phyloP scores from a whole-genome alignment of 2,888 invertebrate species.

The Drosophila leonis region DNA sequence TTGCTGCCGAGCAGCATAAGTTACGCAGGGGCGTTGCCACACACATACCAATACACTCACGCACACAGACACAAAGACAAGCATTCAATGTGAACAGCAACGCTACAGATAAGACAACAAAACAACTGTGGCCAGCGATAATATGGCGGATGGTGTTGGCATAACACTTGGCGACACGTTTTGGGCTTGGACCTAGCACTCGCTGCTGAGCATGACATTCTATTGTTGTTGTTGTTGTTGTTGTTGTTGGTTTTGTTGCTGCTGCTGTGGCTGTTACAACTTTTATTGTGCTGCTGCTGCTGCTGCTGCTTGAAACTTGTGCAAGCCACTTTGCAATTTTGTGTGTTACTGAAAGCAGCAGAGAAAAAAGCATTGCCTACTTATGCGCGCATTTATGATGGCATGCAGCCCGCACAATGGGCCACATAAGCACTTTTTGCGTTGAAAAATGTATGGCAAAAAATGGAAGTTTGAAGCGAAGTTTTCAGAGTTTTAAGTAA shows the following conservation, averaged over 20 bases:
- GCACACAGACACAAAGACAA: conserved; percentile 31
- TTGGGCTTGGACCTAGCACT: conserved; percentile 60
- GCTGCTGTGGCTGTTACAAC: conserved; percentile 28
- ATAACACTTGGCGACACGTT: conserved; percentile 76
- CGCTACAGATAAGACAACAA: conserved; percentile 75
- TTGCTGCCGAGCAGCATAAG: conserved; percentile 51
- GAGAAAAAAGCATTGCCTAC: conserved; percentile 43
- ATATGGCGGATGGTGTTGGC: conserved; percentile 67
- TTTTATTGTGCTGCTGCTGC: conserved; percentile 21
- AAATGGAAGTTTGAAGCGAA: conserved; percentile 1
- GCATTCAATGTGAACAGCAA: conserved; percentile 43
- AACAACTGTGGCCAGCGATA: conserved; percentile 73
- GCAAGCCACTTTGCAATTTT: conserved; percentile 44
- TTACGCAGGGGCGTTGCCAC: conserved; percentile 60
- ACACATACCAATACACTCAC: conserved; percentile 36
- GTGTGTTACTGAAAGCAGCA: conserved; percentile 10
- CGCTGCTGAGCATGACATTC: conserved; percentile 72
- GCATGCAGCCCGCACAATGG: conserved; percentile 17
- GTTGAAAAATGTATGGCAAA: neutral
- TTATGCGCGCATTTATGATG: conserved; percentile 46
- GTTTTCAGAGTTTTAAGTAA: neutral
- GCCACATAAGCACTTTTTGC: neutral
- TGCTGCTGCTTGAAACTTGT: conserved; percentile 37
- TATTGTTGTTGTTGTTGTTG: conserved; percentile 36
- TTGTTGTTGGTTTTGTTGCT: conserved; percentile 17